A percentile compares a stretch with the other conserved stretches of the same genome.
phyloP scores from a whole-genome alignment of 2,113 vertebrate genomes.

The Petaurus breviceps region DNA sequence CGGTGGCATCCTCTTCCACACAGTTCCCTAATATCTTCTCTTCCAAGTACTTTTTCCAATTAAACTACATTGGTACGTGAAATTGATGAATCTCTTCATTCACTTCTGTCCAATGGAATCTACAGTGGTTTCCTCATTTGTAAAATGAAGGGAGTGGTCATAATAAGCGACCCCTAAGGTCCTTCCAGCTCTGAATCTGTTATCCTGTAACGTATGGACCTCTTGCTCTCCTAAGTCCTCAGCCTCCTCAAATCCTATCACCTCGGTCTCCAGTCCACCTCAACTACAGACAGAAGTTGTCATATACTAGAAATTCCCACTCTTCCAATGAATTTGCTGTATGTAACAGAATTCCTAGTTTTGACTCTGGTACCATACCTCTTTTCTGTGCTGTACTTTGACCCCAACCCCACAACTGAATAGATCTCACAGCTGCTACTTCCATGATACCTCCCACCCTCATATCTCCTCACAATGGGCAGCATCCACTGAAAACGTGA shows the following conservation, averaged over 20 bases:
- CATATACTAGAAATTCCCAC: neutral
- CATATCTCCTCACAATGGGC: neutral
- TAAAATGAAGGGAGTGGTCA: neutral
- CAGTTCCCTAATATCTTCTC: neutral
- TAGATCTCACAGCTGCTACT: neutral
- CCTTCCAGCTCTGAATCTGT: neutral
- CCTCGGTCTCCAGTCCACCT: neutral
- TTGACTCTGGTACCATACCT: neutral
- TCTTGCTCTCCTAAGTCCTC: neutral
- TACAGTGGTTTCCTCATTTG: neutral
- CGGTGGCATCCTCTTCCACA: neutral
- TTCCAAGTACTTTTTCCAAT: neutral
- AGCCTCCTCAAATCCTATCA: neutral
- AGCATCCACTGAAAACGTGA: neutral
- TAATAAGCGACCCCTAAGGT: neutral
- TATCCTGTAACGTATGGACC: neutral
- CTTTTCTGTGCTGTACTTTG: neutral
- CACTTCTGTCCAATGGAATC: neutral
- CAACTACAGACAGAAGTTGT: neutral
- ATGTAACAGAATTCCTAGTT: neutral
- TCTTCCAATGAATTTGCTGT: neutral
- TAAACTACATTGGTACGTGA: neutral
- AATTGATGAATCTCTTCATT: neutral
- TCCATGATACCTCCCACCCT: neutral
- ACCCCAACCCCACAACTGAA: neutral